Conservation (phyloP, 1,140 invertebrate species). For the Orius laevigatus region DNA sequence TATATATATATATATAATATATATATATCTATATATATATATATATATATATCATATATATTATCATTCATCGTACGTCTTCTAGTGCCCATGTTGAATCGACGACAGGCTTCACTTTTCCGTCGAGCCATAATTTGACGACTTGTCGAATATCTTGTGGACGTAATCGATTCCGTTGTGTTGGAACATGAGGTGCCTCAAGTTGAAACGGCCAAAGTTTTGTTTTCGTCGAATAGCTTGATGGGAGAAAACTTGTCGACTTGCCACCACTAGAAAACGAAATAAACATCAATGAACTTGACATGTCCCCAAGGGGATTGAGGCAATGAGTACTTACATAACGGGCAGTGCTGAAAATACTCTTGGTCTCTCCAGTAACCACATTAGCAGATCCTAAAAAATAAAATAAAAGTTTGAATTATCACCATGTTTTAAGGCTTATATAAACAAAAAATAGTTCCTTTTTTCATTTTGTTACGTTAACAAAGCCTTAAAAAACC, state of each 20-base stretch:
- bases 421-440: constrained; percentile 4
- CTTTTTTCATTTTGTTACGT: no score
- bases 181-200: constrained; percentile 66
- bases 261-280: constrained; percentile 63
- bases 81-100: constrained; percentile 77
- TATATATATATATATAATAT: no score
- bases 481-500: no score
- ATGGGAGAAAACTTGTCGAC: constrained; percentile 76
- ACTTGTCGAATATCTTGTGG: constrained; percentile 47
- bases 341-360: constrained; percentile 71
- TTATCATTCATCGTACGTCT: constrained; percentile 49
- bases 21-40: no score
- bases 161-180: constrained; percentile 57
- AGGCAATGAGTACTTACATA: constrained; percentile 46
- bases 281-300: background rate
- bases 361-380: constrained; percentile 74
- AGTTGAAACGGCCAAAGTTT: constrained; percentile 62
- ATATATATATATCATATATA: no score
- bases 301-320: background rate
- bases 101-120: constrained; percentile 61
- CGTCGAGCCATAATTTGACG: constrained; percentile 54
- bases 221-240: constrained; percentile 80
- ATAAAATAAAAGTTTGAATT: constrained; percentile 8
- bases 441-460: no score
- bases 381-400: constrained; percentile 58